These are phyloP conservation scores for Tachina lurida DNA, from an alignment of 2,888 invertebrate species.

Conservation along the genomic window DNA sequence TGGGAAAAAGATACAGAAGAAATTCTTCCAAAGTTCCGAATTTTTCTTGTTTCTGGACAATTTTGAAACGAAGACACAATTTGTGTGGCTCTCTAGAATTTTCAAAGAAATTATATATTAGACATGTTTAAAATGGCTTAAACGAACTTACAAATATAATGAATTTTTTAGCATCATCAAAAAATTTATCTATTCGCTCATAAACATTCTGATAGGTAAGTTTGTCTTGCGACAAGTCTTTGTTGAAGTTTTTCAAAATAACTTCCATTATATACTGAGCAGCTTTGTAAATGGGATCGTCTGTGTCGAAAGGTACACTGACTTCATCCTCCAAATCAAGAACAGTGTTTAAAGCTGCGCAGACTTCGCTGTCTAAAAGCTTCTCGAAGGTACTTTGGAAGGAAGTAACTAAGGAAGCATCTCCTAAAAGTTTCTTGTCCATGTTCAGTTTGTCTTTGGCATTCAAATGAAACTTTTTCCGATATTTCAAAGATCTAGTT, in stretches of 20 bases:
- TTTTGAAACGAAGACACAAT: constrained; percentile 76
- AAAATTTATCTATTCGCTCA: constrained; percentile 75
- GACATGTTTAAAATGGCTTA: not conserved
- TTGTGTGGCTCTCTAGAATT: constrained; percentile 78
- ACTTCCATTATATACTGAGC: constrained; percentile 80
- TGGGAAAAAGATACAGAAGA: constrained; percentile 77
- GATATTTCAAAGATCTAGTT: constrained; percentile 30
- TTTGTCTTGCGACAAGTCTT: constrained; percentile 78
- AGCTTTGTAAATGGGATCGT: constrained; percentile 80
- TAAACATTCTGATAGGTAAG: constrained; percentile 72
- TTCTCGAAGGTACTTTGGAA: constrained; percentile 76
- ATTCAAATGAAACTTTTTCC: not conserved
- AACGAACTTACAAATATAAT: constrained; percentile 77
- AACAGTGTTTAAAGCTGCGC: constrained; percentile 78
- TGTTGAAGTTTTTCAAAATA: constrained; percentile 77
- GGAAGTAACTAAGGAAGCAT: constrained; percentile 72
- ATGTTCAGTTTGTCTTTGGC: not conserved
- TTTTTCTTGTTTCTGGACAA: constrained; percentile 1
- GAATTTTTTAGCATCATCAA: constrained; percentile 78
- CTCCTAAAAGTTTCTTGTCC: not conserved
- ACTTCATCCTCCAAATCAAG: constrained; percentile 76
- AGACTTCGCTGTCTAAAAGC: constrained; percentile 77
- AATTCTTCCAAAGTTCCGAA: not conserved
- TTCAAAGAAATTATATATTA: not conserved
- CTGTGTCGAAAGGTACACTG: constrained; percentile 73